These are phyloP conservation scores for Pristionchus fissidentatus DNA, from an alignment of 2,888 invertebrate genomes.

Conservation along the genomic window DNA sequence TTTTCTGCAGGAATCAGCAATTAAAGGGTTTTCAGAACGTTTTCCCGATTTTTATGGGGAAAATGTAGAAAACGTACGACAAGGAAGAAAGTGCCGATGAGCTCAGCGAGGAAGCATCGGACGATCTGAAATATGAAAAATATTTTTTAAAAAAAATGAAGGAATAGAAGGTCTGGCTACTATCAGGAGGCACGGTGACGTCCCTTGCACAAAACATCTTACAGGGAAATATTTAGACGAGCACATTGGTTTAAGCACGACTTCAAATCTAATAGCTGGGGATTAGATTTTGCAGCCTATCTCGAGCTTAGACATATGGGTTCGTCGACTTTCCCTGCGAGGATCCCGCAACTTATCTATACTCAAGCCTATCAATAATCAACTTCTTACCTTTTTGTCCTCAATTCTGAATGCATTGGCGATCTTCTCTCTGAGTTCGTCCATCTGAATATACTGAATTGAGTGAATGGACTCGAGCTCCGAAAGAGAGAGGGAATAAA, in stretches of 20 bases:
- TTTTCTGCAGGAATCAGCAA: too few species aligned
- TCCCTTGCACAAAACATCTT: too few species aligned
- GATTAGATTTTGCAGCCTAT: not conserved
- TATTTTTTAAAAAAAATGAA: too few species aligned
- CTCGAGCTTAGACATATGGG: too few species aligned
- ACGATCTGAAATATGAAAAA: conserved; percentile 46
- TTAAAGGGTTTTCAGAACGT: too few species aligned
- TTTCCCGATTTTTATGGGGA: not conserved
- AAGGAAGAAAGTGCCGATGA: conserved; percentile 72
- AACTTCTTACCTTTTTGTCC: conserved; percentile 53
- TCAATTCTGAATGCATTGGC: conserved; percentile 61
- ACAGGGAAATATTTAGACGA: too few species aligned
- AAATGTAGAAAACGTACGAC: conserved; percentile 53
- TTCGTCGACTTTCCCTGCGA: too few species aligned
- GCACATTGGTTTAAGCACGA: not conserved
- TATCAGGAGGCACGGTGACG: too few species aligned
- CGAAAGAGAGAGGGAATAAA: not conserved
- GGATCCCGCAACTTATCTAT: too few species aligned
- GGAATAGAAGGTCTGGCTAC: too few species aligned
- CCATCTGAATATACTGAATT: conserved; percentile 45
- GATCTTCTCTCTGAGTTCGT: conserved; percentile 57
- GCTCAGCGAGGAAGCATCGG: conserved; percentile 71
- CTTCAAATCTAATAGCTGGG: not conserved
- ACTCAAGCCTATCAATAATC: too few species aligned
- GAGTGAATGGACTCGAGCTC: conserved; percentile 7